Evolutionary conservation across 2,113 vertebrate genomes (phyloP), one percentile per base, ranked within the genome.

Genomic region (Corapipo altera): DNA sequence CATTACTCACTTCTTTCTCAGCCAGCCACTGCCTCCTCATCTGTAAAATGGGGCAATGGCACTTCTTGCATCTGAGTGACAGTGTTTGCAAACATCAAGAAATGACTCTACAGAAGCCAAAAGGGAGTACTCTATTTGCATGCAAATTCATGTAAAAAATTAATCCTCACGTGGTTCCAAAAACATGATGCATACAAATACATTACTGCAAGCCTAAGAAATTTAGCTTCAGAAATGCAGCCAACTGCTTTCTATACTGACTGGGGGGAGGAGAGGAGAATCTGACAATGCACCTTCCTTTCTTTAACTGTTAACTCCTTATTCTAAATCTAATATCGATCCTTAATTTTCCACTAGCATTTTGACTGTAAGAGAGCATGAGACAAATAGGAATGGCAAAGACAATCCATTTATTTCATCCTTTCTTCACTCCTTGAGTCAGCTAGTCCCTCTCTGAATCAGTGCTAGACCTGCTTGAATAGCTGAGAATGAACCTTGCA

Each of bases 401-500:
- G 77, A 61, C 80, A 92, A 89, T 93, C 77, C 81, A 85, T 72
- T 93, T 95, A 88, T 94, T 93, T 91, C 69, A 59, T 30, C 62
- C 81, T 96, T 92, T 92, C 94, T 94, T 91, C 91, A 62, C 64
- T 95, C 84, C 96, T 89, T 94, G 95, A 96, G 89, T 97, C 97
- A 95, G 95, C 95, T 96, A 74, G 88, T 95, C 95, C 76, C 59
- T 94, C 94, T 93, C 96, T 96, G 97, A 97, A 97, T 97, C 97
- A 91, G 96, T 86, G 95, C 97, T 97, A 96, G 70, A 97, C 97
- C 80, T 8, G 95, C 88, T 92, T 98, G 98, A 98, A 98, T 97
- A 97, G 97, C 96, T 89, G 82, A 96, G 96, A 91, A 94, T 95
- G 96, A 95, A 97, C 84, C 94, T 96, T 92, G 95, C 86, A 96